Evolutionary conservation across 1,140 invertebrate genomes (phyloP).

Genomic region (Tetragonula clypearis): DNA sequence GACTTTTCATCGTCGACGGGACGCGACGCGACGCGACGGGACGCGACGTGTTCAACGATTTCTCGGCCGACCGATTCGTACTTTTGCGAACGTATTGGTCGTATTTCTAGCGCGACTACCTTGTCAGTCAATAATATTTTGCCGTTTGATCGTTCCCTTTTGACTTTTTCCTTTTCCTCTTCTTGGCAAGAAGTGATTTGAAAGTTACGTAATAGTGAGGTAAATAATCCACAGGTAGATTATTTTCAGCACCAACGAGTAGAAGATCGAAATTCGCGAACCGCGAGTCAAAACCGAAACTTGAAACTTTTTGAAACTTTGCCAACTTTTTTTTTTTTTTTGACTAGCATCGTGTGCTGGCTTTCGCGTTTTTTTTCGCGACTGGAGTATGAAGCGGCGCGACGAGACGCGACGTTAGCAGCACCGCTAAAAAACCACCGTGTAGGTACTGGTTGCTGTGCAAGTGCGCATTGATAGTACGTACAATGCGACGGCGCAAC

Average conservation of each 20-base stretch:
- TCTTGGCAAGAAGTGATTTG: background rate
- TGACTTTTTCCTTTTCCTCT: background rate
- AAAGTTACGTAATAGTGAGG: background rate
- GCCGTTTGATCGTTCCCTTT: background rate
- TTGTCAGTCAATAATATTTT: background rate
- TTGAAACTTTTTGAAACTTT: constrained; percentile 33
- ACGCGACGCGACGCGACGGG: too few species aligned
- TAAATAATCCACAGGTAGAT: background rate
- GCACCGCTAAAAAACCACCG: constrained; percentile 32
- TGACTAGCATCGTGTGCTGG: constrained; percentile 13
- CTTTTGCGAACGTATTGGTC: background rate
- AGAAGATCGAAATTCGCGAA: too few species aligned
- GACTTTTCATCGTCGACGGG: background rate
- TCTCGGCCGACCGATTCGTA: background rate
- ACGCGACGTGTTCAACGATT: background rate
- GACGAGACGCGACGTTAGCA: constrained; percentile 45
- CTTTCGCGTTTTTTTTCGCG: background rate
- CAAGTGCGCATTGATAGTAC: constrained; percentile 38
- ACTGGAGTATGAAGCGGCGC: constrained; percentile 60
- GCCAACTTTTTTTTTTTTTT: constrained; percentile 29
- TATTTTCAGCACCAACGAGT: background rate
- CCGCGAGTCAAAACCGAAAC: too few species aligned
- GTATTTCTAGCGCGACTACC: background rate
- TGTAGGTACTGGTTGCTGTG: constrained; percentile 3
- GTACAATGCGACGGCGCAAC: background rate